Evolutionary conservation across 1,140 invertebrate species (phyloP).

Genomic region (Zophobas atratus): DNA sequence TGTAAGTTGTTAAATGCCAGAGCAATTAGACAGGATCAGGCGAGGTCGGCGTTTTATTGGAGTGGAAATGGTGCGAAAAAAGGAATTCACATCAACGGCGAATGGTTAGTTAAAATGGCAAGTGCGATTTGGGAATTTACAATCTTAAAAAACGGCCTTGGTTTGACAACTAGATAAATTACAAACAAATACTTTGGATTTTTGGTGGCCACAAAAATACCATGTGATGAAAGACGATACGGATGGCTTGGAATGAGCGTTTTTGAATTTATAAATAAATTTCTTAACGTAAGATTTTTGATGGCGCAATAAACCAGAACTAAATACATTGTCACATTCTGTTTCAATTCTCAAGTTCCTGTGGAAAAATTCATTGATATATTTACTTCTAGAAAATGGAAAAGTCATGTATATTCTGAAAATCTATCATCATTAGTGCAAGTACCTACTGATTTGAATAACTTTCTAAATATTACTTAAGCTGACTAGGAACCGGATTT

Average conservation of each 20-base stretch:
- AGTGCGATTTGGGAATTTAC: slow-evolving; percentile 6
- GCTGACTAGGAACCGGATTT: neutral
- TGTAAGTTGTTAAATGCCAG: no score
- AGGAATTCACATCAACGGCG: neutral
- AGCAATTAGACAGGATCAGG: neutral
- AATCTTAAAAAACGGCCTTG: slow-evolving; percentile 1
- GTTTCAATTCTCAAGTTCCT: no score
- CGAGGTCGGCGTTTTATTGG: neutral
- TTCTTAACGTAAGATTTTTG: neutral
- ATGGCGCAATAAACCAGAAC: neutral
- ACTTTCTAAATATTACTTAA: neutral
- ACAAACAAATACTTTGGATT: neutral
- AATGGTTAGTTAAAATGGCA: slow-evolving; percentile 8
- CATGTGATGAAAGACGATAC: neutral
- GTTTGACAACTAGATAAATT: neutral
- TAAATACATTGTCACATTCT: no score
- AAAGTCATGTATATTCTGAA: no score
- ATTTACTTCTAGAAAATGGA: no score
- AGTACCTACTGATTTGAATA: neutral
- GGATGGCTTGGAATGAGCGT: neutral
- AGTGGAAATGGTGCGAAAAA: neutral
- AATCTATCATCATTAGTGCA: no score
- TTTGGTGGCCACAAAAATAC: no score
- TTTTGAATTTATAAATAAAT: neutral
- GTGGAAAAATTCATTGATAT: no score